These are phyloP conservation scores for Callosobruchus maculatus DNA, from an alignment of 2,888 invertebrate genomes.

Conservation along the genomic window DNA sequence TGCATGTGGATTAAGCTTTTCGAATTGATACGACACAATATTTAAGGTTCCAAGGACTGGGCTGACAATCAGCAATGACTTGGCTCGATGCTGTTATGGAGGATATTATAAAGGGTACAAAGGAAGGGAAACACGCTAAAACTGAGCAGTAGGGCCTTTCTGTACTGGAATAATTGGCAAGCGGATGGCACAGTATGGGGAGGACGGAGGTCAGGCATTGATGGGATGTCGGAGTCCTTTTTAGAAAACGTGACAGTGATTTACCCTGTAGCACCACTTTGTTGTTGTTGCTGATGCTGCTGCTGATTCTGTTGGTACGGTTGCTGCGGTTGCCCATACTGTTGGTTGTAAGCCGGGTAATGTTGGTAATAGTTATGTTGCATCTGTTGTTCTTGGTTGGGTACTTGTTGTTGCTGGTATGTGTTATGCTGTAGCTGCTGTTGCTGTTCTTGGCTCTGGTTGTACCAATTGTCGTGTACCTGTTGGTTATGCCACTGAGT, in stretches of 20 bases:
- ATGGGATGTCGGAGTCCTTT: too few species aligned
- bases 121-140: too few species aligned
- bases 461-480: constrained; percentile 48
- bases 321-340: constrained; percentile 22
- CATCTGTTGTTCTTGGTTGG: constrained; percentile 26
- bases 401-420: constrained; percentile 18
- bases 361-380: constrained; percentile 36
- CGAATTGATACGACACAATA: too few species aligned
- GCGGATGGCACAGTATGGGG: too few species aligned
- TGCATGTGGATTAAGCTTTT: too few species aligned
- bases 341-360: constrained; percentile 1
- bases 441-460: constrained; percentile 32
- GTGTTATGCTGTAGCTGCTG: constrained; percentile 23
- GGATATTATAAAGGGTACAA: too few species aligned
- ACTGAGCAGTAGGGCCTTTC: too few species aligned
- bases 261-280: not conserved
- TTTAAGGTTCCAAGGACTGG: too few species aligned
- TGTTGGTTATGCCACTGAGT: constrained; percentile 43
- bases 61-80: too few species aligned
- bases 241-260: not conserved
- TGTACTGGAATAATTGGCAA: too few species aligned
- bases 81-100: too few species aligned
- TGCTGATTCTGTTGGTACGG: constrained; percentile 12
- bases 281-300: not conserved
- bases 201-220: too few species aligned